These are phyloP conservation scores for Sebastes glaucus DNA, from an alignment of 2,797 vertebrate genomes.

Conservation along the genomic window DNA sequence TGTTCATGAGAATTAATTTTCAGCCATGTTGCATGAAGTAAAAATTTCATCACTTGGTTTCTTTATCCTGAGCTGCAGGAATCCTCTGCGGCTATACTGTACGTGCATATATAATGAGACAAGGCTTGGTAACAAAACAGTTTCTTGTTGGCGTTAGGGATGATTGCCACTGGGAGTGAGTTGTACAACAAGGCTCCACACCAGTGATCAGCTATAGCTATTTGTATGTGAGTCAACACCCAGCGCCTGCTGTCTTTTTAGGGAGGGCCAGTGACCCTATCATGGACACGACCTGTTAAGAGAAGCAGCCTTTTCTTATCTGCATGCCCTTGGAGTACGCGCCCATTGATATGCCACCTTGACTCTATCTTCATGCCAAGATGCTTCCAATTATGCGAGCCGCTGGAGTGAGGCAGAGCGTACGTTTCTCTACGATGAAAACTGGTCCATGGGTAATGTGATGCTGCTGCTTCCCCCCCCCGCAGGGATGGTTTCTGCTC, in stretches of 20 bases:
- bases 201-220: conserved; percentile 50
- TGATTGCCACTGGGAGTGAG: conserved; percentile 49
- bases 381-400: conserved; percentile 86
- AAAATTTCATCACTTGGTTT: conserved; percentile 26
- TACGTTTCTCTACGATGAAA: conserved; percentile 76
- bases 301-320: conserved; percentile 76
- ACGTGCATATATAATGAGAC: conserved; percentile 56
- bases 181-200: conserved; percentile 47
- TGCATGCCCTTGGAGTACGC: conserved; percentile 84
- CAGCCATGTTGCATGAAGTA: conserved; percentile 6
- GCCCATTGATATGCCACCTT: conserved; percentile 83
- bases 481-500: conserved; percentile 62
- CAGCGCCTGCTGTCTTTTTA: conserved; percentile 51
- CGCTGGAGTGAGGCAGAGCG: conserved; percentile 83
- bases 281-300: conserved; percentile 73
- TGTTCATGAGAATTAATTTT: conserved; percentile 5
- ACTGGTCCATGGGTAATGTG: conserved; percentile 77
- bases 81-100: conserved; percentile 9
- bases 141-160: conserved; percentile 53
- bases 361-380: conserved; percentile 86
- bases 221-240: conserved; percentile 71
- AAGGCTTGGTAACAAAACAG: conserved; percentile 32
- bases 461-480: conserved; percentile 63
- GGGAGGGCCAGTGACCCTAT: conserved; percentile 71
- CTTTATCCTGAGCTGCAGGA: conserved; percentile 24